Evolutionary conservation across 1,140 invertebrate species (phyloP), one percentile per base, ranked within the genome.

Genomic region (Chrysoperla carnea): DNA sequence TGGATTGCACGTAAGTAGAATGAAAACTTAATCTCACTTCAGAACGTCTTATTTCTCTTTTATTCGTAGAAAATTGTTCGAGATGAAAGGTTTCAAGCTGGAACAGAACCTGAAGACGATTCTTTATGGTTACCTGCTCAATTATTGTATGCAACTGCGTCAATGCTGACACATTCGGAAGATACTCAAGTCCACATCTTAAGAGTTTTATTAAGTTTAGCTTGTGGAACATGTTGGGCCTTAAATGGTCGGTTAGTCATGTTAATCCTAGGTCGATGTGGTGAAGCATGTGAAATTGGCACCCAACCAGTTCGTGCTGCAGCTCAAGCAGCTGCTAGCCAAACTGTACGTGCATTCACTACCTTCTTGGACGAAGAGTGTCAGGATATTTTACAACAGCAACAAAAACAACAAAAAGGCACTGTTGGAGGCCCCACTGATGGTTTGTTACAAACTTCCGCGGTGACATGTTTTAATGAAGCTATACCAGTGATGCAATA

Each of bases 111-210:
- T 4, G 87, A 90, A 65, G 84, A 88, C 59, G 88, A 92, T 61
- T 87, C 84, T 1, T 64, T 87, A 31, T 92, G 87, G 87, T 64
- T 92, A 48, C 84, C 88, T 8, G 83, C 86, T 2, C 89, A 94
- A 61, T 68, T 94, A 35, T 64, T 94, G 36, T 77, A 82, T 36
- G 75, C 86, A 8, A 84, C 90, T 41, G 74, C 77, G 37, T 81
- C 81, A 1, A 80, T 90, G 49, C 68, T 75, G 12, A 68, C 71
- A 1, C 74, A 83, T 46, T 75, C 76, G 3, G 83, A 84, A 58
- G 78, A 84, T 43, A 72, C 72, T 3, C 37, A 51, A 48, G 68
- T 72, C n/a, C 68, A 69, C 54, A 68, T 69, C 49, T 68, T 76
- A 45, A 61, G 87, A 70, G 74, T 88, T 45, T 66, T 89, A 40